Percentiles rank a stretch among this genome's conserved stretches.
Conservation (phyloP, 1,140 invertebrate species). For the Ptiloglossa arizonensis region DNA sequence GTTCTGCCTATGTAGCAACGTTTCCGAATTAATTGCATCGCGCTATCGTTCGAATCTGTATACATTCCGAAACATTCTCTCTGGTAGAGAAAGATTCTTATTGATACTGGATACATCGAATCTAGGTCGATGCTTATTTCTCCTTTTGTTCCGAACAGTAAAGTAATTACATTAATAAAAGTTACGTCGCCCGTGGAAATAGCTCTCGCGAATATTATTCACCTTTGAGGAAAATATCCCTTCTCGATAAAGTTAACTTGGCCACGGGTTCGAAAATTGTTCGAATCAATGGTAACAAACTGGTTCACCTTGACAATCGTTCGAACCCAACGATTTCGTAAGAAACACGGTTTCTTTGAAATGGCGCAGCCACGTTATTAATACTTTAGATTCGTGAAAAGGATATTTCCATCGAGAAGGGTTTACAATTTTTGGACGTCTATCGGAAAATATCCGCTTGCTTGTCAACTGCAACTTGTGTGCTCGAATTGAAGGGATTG, state of each 20-base stretch:
- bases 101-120: no score
- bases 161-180: not conserved
- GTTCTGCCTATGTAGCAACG: not conserved
- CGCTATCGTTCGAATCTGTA: not conserved
- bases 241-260: not conserved
- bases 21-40: not conserved
- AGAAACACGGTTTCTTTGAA: slow-evolving; percentile 9
- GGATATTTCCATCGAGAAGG: slow-evolving; percentile 2
- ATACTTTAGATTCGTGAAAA: not conserved
- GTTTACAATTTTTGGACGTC: not conserved
- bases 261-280: no score
- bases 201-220: not conserved
- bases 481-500: not conserved
- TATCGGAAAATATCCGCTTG: slow-evolving; percentile 4
- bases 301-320: not conserved
- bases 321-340: no score
- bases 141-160: not conserved
- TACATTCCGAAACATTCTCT: not conserved
- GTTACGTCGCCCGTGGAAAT: not conserved
- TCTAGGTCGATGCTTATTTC: not conserved
- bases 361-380: slow-evolving; percentile 6
- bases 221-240: not conserved
- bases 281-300: not conserved
- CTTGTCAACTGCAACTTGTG: not conserved
- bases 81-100: no score